Evolutionary conservation across 2,888 invertebrate genomes (phyloP).

Genomic region (Tetranychus piercei): DNA sequence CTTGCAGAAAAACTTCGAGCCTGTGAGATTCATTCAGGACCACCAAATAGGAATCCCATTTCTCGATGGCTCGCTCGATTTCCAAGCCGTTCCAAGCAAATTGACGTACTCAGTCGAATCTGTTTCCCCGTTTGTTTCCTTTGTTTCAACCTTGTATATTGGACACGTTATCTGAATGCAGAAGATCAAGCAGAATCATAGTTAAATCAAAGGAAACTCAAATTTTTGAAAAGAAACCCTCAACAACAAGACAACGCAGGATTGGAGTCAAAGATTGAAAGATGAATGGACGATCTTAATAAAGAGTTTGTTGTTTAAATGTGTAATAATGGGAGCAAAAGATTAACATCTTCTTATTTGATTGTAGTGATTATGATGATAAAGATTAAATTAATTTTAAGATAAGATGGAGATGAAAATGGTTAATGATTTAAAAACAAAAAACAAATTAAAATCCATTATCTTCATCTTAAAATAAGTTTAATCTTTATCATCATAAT

Average conservation of each 20-base stretch:
- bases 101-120: conserved; percentile 88
- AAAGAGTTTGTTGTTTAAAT: no score
- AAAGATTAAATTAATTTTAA: no score
- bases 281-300: background rate
- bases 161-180: conserved; percentile 63
- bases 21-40: conserved; percentile 15
- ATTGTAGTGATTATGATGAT: no score
- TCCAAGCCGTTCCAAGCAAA: conserved; percentile 82
- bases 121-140: conserved; percentile 86
- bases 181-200: conserved; percentile 22
- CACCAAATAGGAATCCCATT: conserved; percentile 52
- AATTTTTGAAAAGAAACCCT: background rate
- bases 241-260: background rate
- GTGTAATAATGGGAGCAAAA: no score
- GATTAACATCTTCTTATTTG: no score
- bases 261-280: background rate
- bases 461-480: no score
- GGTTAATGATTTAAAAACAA: no score
- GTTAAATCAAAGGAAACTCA: background rate
- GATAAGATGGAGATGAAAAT: no score
- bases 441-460: no score
- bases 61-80: conserved; percentile 71
- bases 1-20: conserved; percentile 12
- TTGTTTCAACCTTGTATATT: conserved; percentile 81
- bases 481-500: no score